Evolutionary conservation across 2,888 invertebrate genomes (phyloP), one percentile per base, ranked within the genome.

Genomic region (Drosophila putrida): DNA sequence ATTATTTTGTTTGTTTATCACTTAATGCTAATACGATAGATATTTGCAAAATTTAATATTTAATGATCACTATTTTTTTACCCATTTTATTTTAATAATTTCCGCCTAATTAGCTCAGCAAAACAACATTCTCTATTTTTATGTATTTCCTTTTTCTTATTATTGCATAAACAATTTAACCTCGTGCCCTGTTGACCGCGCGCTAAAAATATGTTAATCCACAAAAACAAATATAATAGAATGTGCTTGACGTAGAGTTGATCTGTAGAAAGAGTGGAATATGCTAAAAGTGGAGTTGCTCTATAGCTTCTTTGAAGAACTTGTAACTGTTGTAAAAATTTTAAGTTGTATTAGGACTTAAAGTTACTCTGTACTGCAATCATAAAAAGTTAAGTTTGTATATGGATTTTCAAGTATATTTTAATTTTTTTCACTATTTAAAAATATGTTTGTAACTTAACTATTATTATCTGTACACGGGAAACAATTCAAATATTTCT

Each of bases 111-210:
- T 80, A 50, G 59, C 49, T 36, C n/a, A 36, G 31, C 25, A 44
- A 63, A 80, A 59, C 66, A 71, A 71, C 77, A 80, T 77, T 77
- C 80, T 76, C 77, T 43, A 46, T 9, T 35, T 11, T 31, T 57
- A 2, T 62, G 11, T 68, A 85, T 81, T 89, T 88, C 88, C 78
- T 89, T 80, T 85, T 68, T 58, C 66, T 58, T 64, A 71, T 66
- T 60, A 64, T 50, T 43, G 58, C 39, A 68, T 49, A 71, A 69
- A 46, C 44, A 62, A 71, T 71, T 68, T 79, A 62, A 80, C 90
- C 84, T 84, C 90, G 90, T 88, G 89, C 89, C 84, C 84, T 84
- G 90, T 82, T 89, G 89, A 90, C 87, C 90, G 70, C 71, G 46
- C 61, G 65, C 65, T 46, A 61, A 81, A 71, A 80, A 70, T 86